Evolutionary conservation across 2,113 vertebrate genomes (phyloP).

Genomic region (Gambusia holbrooki): DNA sequence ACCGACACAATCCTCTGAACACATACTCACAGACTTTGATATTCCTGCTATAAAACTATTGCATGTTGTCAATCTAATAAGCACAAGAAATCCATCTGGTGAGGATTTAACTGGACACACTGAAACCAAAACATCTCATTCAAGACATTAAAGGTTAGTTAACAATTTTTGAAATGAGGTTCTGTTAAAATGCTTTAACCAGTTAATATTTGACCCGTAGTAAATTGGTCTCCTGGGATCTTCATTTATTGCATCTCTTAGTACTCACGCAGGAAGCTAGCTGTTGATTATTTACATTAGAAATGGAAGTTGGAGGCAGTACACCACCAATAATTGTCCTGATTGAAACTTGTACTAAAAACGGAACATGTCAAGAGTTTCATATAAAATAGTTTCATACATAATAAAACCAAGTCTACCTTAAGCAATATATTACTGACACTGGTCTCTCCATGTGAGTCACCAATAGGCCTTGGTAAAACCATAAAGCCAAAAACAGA

Average conservation of each 20-base stretch:
- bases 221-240: not conserved
- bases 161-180: not conserved
- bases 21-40: conserved; percentile 61
- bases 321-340: not conserved
- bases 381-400: not conserved
- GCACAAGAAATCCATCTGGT: conserved; percentile 41
- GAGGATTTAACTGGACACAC: conserved; percentile 23
- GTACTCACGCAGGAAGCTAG: not conserved
- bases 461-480: too few relatives aligned
- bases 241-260: not conserved
- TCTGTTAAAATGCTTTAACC: not conserved
- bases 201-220: not conserved
- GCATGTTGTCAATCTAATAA: conserved; percentile 55
- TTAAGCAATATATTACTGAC: not conserved
- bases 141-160: not conserved
- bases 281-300: not conserved
- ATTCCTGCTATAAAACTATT: conserved; percentile 53
- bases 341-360: not conserved
- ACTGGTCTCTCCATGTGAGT: too few relatives aligned
- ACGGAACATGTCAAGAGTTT: not conserved
- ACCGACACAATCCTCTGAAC: conserved; percentile 60
- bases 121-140: not conserved
- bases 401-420: not conserved
- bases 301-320: not conserved
- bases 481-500: too few relatives aligned